phyloP scores from a whole-genome alignment of 2,797 vertebrate genomes.

The Poecilia picta region DNA sequence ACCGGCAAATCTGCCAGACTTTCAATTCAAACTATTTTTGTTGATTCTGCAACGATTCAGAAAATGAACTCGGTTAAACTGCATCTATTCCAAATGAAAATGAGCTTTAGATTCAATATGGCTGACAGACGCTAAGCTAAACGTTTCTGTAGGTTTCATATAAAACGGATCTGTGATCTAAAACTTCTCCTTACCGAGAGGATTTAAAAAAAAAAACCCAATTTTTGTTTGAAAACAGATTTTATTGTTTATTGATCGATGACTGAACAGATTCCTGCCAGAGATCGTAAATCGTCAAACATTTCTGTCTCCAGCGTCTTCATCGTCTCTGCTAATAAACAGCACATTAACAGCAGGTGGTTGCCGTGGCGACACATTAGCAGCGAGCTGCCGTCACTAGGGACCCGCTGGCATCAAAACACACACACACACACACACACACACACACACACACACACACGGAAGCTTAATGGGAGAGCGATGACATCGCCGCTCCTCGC shows the following conservation, averaged over 20 bases:
- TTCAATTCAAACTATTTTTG: background rate
- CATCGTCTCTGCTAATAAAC: constrained; percentile 35
- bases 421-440: constrained; percentile 18
- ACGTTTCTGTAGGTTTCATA: background rate
- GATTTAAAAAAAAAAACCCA: background rate
- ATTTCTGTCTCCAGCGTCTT: constrained; percentile 15
- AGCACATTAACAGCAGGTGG: constrained; percentile 37
- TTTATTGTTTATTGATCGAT: background rate
- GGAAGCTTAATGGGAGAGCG: constrained; percentile 23
- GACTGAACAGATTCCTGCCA: background rate
- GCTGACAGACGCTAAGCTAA: background rate
- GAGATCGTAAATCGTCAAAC: constrained; percentile 1
- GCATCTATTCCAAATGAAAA: background rate
- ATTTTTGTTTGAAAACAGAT: background rate
- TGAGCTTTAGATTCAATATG: background rate
- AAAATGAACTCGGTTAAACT: background rate
- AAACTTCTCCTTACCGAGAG: background rate
- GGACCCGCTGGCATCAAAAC: constrained; percentile 36
- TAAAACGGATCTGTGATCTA: background rate
- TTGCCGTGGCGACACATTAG: constrained; percentile 43
- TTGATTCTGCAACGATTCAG: background rate
- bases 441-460: constrained; percentile 20
- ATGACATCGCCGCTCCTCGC: constrained; percentile 40
- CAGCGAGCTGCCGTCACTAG: background rate
- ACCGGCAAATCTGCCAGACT: background rate